Base-by-base conservation (phyloP, 2,888 invertebrate species). In the Melieria omissa region DNA sequence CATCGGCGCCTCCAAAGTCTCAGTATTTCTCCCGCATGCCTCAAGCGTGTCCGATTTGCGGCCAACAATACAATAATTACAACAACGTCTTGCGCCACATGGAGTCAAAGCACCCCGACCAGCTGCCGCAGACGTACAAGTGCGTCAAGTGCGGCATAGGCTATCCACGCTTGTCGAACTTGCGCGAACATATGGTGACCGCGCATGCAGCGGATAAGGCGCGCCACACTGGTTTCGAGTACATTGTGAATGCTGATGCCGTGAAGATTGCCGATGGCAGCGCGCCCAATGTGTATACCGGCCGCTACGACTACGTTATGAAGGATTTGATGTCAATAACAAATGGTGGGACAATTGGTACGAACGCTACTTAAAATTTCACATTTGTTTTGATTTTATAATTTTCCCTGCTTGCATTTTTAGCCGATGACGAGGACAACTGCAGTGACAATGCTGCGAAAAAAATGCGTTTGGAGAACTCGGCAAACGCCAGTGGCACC, bases 41-140 rank as follows among this genome's bases (percentile, higher is more conserved):
- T 2, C 87, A 87, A 73, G 86, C 84, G 41, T 87, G 87, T 65
- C 85, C 85, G 12, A 86, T 87, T 67, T 87, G 87, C 71, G 86
- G 86, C 0, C 86, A 86, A 69, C 86, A 86, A 72, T 87, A 87
- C 73, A 87, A 87, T 67, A 87, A 87, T 75, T 87, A 87, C 67
- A 87, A 87, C 75, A 87, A 87, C 75, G 87, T 87, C 41, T 76
- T 87, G 64, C 83, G 87, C 0, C 87, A 87, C 73, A 87, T 87
- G 87, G 87, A 87, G 76, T 84, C 86, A 3, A 87, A 87, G 74
- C 87, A 87, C 82, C 87, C 87, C 0, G 86, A 87, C 73, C 87
- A 87, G 74, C 75, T 87, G 74, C 87, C 87, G 9, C 84, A 86
- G 70, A 86, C 86, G 0, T 87, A 87, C 77, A 86, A 86, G 71